phyloP scores from a whole-genome alignment of 2,113 vertebrate genomes.

The Rhinichthys klamathensis region DNA sequence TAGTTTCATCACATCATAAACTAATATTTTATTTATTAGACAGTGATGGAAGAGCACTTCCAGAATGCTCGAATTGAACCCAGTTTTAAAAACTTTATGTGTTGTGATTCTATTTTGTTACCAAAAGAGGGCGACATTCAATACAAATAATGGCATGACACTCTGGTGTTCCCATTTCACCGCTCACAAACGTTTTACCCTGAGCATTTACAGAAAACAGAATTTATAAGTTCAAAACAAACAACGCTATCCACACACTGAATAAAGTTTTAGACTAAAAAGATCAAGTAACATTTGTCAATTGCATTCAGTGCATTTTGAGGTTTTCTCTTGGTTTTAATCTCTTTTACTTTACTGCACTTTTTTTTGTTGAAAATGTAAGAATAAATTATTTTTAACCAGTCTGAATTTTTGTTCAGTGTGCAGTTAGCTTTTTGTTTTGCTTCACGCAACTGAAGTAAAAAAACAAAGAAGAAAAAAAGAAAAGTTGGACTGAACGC shows the following conservation, averaged over 20 bases:
- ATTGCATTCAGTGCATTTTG: not conserved
- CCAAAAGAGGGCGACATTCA: slow-evolving; percentile 67
- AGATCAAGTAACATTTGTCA: not conserved
- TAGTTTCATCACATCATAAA: not conserved
- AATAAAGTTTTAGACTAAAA: not conserved
- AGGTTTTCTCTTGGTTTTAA: not conserved
- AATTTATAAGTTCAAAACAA: not conserved
- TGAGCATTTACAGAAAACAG: not conserved
- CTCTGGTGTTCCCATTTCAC: not conserved
- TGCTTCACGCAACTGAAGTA: not conserved
- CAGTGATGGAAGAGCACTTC: not conserved
- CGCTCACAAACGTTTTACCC: not conserved
- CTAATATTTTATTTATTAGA: not conserved
- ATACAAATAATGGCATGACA: not conserved
- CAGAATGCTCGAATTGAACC: not conserved
- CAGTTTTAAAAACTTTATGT: not conserved
- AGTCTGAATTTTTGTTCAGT: not conserved
- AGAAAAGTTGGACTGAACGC: not conserved
- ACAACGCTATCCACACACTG: not conserved
- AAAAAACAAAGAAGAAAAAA: not conserved
- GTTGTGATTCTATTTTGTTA: slow-evolving; percentile 33
- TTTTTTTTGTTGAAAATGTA: too few relatives aligned
- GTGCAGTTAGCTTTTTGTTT: not conserved
- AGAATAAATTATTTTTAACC: too few relatives aligned
- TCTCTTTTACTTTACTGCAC: too few relatives aligned